phyloP scores from a whole-genome alignment of 2,888 invertebrate species.

The Opisthograptis luteolata region DNA sequence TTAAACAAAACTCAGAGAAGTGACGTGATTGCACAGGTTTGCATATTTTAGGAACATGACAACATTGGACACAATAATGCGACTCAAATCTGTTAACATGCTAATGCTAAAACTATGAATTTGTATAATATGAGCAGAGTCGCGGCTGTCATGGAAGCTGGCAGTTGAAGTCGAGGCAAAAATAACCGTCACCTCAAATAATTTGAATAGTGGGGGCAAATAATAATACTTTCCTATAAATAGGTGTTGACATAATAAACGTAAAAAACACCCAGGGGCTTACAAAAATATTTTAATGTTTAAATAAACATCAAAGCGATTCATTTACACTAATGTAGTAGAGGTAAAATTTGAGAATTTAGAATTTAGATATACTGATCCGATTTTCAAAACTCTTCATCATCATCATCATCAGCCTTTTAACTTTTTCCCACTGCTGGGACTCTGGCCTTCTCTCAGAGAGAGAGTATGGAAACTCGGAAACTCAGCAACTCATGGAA shows the following conservation, averaged over 20 bases:
- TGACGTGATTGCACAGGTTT: no score
- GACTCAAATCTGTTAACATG: slow-evolving; percentile 18
- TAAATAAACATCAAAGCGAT: neutral
- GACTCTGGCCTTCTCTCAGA: no score
- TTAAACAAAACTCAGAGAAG: no score
- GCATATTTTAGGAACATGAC: slow-evolving; percentile 6
- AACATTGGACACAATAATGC: slow-evolving; percentile 14
- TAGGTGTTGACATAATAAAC: neutral
- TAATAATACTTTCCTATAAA: slow-evolving; percentile 8
- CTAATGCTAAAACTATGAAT: slow-evolving; percentile 17
- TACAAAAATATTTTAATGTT: neutral
- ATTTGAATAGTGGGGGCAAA: slow-evolving; percentile 29
- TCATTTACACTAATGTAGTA: no score
- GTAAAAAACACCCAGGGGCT: neutral
- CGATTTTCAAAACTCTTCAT: no score
- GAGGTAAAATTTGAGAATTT: no score
- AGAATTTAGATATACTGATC: no score
- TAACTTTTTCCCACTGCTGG: no score
- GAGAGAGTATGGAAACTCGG: no score
- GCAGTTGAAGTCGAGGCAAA: slow-evolving; percentile 23
- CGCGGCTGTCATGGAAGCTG: slow-evolving; percentile 25
- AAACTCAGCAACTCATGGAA: no score
- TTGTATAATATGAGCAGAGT: slow-evolving; percentile 15
- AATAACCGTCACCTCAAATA: slow-evolving; percentile 33
- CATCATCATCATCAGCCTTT: no score